Evolutionary conservation across 2,113 vertebrate species (phyloP), one percentile per base, ranked within the genome.

Genomic region (Pantherophis guttatus): DNA sequence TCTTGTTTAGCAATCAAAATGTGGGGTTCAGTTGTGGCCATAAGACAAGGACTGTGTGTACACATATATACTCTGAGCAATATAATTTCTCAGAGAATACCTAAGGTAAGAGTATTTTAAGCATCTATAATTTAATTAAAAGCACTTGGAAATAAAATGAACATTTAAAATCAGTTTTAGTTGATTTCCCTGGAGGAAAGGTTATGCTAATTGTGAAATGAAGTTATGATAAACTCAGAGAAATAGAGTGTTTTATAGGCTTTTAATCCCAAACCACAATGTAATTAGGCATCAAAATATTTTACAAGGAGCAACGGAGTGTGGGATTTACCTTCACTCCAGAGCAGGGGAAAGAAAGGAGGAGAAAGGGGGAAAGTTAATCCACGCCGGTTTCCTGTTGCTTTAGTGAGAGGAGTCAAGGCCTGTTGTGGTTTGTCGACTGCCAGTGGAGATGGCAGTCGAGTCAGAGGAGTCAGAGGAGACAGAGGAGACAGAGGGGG

Each of bases 281-380:
- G 94, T 95, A 94, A 96, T 93, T 94, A 94, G 93, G 88, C 87
- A 93, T 59, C 88, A 90, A n/a, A 81, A 94, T 89, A 24, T 39
- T 94, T 91, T 48, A 33, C 2, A 88, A 93, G 26, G 86, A 54
- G 90, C 85, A 91, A 87, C 48, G 21, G 2, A 24, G 88, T 5
- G 5, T 24, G 55, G 2, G 50, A 2, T 59, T 54, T 90, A 85
- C 53, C 88, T n/a, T 93, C 54, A 91, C 81, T 90, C 62, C 86
- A 92, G 26, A 58, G 50, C 81, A 87, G 12, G 48, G 92, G 2
- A 70, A 52, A 19, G 75, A 44, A 44, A 58, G 70, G 33, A 81
- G 6, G 15, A 81, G 15, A 19, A 39, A 21, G 6, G 11, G 12
- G 17, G 17, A 50, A 29, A 5, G 12, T 10, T 15, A 86, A 88